These are phyloP conservation scores for Podabrus alpinus DNA, from an alignment of 2,888 invertebrate genomes.

Conservation along the genomic window DNA sequence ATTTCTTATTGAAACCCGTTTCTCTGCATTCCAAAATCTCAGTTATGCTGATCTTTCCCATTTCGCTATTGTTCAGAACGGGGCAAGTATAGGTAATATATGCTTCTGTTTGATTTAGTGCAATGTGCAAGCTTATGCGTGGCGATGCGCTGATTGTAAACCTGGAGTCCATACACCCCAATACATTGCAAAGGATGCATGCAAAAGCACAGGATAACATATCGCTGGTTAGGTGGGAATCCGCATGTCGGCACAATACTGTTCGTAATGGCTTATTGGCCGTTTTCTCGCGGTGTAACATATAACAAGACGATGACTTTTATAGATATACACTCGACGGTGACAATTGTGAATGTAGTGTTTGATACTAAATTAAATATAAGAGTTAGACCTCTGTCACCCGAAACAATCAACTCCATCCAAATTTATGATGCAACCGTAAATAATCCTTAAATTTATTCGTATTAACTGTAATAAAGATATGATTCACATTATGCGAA, in stretches of 20 bases:
- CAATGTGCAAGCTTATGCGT: slow-evolving; percentile 32
- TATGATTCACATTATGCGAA: slow-evolving; percentile 31
- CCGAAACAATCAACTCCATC: slow-evolving; percentile 40
- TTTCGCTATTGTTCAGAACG: slow-evolving; percentile 40
- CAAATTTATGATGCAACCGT: slow-evolving; percentile 43
- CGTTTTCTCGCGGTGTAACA: slow-evolving; percentile 40
- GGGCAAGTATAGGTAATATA: slow-evolving; percentile 29
- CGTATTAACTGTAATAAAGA: slow-evolving; percentile 4
- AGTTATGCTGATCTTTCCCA: slow-evolving; percentile 39
- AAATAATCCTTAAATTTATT: slow-evolving; percentile 38
- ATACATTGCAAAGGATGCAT: too few relatives aligned
- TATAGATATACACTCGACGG: slow-evolving; percentile 38
- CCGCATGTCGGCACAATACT: slow-evolving; percentile 35
- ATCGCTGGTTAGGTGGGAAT: slow-evolving; percentile 30
- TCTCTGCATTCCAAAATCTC: slow-evolving; percentile 42
- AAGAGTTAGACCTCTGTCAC: slow-evolving; percentile 35
- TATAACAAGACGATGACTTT: slow-evolving; percentile 41
- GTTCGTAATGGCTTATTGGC: slow-evolving; percentile 38
- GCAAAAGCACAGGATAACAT: slow-evolving; percentile 22
- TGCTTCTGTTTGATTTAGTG: slow-evolving; percentile 38
- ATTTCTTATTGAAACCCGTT: slow-evolving; percentile 43
- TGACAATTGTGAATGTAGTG: slow-evolving; percentile 34
- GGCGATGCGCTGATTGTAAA: slow-evolving; percentile 31
- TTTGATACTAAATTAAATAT: slow-evolving; percentile 34
- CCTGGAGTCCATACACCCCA: slow-evolving; percentile 12